Conservation (phyloP, 2,113 vertebrate species). For the Xerus inauris region DNA sequence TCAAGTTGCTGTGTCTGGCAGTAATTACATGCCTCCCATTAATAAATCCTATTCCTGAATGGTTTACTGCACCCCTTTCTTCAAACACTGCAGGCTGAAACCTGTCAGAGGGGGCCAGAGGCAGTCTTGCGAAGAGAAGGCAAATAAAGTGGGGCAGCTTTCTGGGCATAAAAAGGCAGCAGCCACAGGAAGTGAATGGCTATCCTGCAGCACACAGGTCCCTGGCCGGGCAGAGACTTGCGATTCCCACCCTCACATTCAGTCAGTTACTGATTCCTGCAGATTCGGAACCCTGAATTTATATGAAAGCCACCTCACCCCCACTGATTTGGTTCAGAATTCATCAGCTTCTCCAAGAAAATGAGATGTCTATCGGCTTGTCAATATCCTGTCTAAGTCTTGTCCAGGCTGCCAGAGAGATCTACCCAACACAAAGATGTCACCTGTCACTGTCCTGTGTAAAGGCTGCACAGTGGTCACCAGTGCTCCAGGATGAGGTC, state of each 20-base stretch:
- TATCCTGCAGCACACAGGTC: neutral
- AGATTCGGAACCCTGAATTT: neutral
- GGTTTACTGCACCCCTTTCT: constrained; percentile 68
- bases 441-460: neutral
- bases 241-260: neutral
- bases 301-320: neutral
- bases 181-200: neutral
- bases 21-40: constrained; percentile 77
- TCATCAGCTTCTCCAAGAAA: neutral
- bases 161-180: constrained; percentile 15
- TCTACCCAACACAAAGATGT: neutral
- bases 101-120: constrained; percentile 67
- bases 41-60: constrained; percentile 79
- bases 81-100: constrained; percentile 73
- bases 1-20: constrained; percentile 73
- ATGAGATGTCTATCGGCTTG: neutral
- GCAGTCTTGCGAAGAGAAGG: constrained; percentile 26
- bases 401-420: neutral
- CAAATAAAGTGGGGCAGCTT: neutral
- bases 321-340: neutral
- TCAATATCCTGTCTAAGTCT: neutral
- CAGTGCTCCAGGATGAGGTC: neutral
- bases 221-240: neutral
- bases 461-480: neutral
- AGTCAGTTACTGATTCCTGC: neutral